phyloP scores from a whole-genome alignment of 2,888 invertebrate genomes.

The Mythimna albipuncta region DNA sequence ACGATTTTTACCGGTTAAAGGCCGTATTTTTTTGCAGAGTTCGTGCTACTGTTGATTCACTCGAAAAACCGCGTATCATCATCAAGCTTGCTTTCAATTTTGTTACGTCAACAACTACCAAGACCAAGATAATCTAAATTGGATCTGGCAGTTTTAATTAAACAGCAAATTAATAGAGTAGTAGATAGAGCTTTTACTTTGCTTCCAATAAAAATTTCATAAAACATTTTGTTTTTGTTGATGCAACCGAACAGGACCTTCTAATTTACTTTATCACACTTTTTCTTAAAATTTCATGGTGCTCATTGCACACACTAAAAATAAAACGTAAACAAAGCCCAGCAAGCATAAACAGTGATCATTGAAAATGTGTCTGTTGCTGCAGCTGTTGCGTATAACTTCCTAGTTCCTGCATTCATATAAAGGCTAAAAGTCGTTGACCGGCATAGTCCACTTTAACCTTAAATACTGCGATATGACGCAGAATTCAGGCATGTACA shows the following conservation, averaged over 20 bases:
- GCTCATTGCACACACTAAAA: slow-evolving; percentile 54
- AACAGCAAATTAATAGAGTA: slow-evolving; percentile 15
- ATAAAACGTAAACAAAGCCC: slow-evolving; percentile 76
- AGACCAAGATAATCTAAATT: slow-evolving; percentile 49
- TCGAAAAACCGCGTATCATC: slow-evolving; percentile 39
- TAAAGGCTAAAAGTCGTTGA: slow-evolving; percentile 75
- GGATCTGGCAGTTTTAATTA: slow-evolving; percentile 35
- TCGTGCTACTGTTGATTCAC: slow-evolving; percentile 37
- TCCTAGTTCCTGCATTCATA: slow-evolving; percentile 84
- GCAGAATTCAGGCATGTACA: slow-evolving; percentile 14
- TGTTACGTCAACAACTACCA: slow-evolving; percentile 20
- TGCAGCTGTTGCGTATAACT: slow-evolving; percentile 74
- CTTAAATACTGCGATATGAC: slow-evolving; percentile 51
- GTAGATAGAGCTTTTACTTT: slow-evolving; percentile 4
- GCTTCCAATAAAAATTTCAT: not conserved
- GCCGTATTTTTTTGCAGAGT: slow-evolving; percentile 64
- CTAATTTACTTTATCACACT: slow-evolving; percentile 1
- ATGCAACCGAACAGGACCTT: not conserved
- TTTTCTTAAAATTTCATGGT: slow-evolving; percentile 13
- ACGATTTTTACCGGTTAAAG: slow-evolving; percentile 71
- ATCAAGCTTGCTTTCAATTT: slow-evolving; percentile 45
- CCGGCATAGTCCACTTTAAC: slow-evolving; percentile 64
- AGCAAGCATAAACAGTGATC: slow-evolving; percentile 79
- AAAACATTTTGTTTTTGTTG: slow-evolving; percentile 6
- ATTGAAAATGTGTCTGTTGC: slow-evolving; percentile 70